phyloP scores from a whole-genome alignment of 2,113 vertebrate species.

The Rafetus swinhoei region DNA sequence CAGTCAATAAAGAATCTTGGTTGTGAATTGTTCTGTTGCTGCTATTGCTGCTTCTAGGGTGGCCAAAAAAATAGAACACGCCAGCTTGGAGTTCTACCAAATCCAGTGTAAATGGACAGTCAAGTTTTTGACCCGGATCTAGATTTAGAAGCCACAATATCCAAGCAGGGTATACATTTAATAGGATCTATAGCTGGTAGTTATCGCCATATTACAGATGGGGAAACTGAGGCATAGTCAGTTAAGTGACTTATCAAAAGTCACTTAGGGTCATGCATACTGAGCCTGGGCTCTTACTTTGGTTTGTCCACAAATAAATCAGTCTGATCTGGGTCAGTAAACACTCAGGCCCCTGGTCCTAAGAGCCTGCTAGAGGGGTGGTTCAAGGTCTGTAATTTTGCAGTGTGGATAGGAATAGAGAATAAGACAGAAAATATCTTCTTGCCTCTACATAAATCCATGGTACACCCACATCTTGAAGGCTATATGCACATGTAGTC shows the following conservation, averaged over 20 bases:
- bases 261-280: neutral
- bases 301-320: neutral
- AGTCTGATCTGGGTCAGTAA: neutral
- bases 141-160: neutral
- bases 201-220: neutral
- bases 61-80: constrained; percentile 4
- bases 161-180: neutral
- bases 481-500: too few relatives aligned
- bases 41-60: constrained; percentile 1
- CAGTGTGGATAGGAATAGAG: neutral
- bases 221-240: neutral
- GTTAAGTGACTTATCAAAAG: neutral
- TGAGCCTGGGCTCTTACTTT: neutral
- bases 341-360: neutral
- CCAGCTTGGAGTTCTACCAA: neutral
- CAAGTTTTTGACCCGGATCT: neutral
- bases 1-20: neutral
- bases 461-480: too few relatives aligned
- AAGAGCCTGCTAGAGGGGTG: neutral
- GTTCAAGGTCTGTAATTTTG: neutral
- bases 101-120: constrained; percentile 25
- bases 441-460: too few relatives aligned
- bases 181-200: neutral
- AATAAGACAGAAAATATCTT: too few relatives aligned
- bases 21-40: fast-evolving